Conservation (phyloP, 2,888 invertebrate species). For the Drosophila recens region DNA sequence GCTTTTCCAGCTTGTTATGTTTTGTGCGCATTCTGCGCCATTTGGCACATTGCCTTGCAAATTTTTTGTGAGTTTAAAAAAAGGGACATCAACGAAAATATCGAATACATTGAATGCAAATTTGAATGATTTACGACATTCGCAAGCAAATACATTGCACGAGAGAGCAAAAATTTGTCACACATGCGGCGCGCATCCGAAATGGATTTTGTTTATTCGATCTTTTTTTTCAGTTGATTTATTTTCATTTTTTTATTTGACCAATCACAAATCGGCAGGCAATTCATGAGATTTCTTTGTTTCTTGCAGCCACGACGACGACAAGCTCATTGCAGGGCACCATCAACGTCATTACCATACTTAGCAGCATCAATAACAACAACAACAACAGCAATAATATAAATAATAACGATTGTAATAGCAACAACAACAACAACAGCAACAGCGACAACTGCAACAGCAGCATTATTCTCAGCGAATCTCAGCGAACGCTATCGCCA, state of each 20-base stretch:
- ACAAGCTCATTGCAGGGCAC: constrained; percentile 25
- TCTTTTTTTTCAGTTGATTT: neutral
- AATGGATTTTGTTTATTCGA: constrained; percentile 24
- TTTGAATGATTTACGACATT: constrained; percentile 62
- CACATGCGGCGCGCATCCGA: constrained; percentile 40
- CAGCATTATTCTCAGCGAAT: constrained; percentile 19
- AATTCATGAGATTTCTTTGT: constrained; percentile 31
- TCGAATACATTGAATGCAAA: constrained; percentile 59
- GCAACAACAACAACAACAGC: constrained; percentile 21
- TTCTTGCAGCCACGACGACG: constrained; percentile 43
- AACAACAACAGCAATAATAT: constrained; percentile 30
- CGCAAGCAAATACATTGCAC: constrained; percentile 41
- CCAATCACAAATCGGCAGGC: constrained; percentile 31
- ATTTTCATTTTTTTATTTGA: neutral
- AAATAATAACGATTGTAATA: constrained; percentile 30
- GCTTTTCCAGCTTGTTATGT: constrained; percentile 32
- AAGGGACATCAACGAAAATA: constrained; percentile 1
- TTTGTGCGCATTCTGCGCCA: constrained; percentile 51
- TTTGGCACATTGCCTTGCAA: constrained; percentile 58
- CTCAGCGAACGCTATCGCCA: constrained; percentile 13
- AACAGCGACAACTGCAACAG: constrained; percentile 38
- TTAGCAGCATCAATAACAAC: constrained; percentile 35
- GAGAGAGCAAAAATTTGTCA: constrained; percentile 54
- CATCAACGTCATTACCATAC: constrained; percentile 60
- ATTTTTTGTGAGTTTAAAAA: constrained; percentile 27